Percentiles rank a stretch among this genome's conserved stretches.
phyloP scores from a whole-genome alignment of 2,888 invertebrate species.

The Hypselothyrea guttata region DNA sequence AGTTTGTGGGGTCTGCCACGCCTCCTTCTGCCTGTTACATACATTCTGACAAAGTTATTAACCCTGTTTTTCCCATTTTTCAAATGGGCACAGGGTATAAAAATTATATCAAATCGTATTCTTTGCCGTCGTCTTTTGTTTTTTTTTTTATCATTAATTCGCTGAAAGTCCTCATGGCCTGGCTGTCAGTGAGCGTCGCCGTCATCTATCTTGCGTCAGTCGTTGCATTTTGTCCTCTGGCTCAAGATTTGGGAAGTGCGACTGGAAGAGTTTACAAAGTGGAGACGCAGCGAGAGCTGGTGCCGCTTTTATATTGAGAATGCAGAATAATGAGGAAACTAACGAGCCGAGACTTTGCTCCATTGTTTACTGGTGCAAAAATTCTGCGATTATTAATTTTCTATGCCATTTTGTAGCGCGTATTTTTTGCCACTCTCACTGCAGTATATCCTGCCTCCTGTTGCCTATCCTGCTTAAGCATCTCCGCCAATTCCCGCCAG shows the following conservation, averaged over 20 bases:
- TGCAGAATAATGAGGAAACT: constrained; percentile 77
- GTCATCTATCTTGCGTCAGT: constrained; percentile 33
- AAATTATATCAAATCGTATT: constrained; percentile 62
- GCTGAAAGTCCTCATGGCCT: constrained; percentile 17
- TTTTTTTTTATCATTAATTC: constrained; percentile 10
- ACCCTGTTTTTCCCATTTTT: no score
- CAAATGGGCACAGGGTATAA: no score
- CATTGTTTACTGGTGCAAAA: constrained; percentile 78
- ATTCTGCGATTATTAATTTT: constrained; percentile 79
- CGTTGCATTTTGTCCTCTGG: constrained; percentile 35
- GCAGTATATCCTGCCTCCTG: constrained; percentile 27
- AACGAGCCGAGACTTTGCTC: constrained; percentile 77
- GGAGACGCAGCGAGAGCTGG: constrained; percentile 28
- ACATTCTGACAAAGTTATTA: no score
- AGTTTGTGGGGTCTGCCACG: no score
- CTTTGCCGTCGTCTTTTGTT: constrained; percentile 14
- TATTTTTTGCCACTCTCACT: constrained; percentile 22
- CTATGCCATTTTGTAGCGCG: constrained; percentile 70
- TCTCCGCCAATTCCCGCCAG: constrained; percentile 2
- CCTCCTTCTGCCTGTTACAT: no score
- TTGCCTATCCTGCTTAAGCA: neutral
- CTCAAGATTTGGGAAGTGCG: constrained; percentile 40
- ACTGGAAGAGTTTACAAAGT: constrained; percentile 35
- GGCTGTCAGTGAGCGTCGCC: constrained; percentile 47
- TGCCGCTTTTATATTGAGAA: constrained; percentile 29